phyloP scores from a whole-genome alignment of 2,888 invertebrate genomes.

The Camptogramma bilineatum region DNA sequence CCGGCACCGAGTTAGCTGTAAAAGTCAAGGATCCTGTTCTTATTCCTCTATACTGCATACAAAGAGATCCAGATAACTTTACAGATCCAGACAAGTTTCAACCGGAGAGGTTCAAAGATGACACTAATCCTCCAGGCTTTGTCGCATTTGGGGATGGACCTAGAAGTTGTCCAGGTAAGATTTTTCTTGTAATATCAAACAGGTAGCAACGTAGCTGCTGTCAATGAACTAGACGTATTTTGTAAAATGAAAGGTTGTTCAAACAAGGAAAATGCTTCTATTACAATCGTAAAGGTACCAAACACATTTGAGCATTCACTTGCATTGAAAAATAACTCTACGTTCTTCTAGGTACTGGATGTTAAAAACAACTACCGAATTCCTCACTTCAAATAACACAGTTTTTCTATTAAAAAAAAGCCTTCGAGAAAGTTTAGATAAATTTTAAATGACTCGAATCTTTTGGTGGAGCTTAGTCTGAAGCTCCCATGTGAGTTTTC shows the following conservation, averaged over 20 bases:
- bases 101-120: slow-evolving; percentile 71
- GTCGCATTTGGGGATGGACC: slow-evolving; percentile 79
- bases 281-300: neutral
- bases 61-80: slow-evolving; percentile 71
- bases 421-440: no score
- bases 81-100: slow-evolving; percentile 75
- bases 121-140: slow-evolving; percentile 68
- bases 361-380: no score
- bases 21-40: slow-evolving; percentile 70
- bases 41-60: slow-evolving; percentile 75
- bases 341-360: no score
- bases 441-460: no score
- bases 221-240: slow-evolving; percentile 20
- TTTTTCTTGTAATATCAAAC: slow-evolving; percentile 6
- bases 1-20: slow-evolving; percentile 62
- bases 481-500: no score
- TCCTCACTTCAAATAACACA: no score
- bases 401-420: no score
- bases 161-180: slow-evolving; percentile 76
- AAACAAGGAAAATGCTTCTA: slow-evolving; percentile 19
- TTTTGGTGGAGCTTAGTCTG: no score
- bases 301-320: slow-evolving; percentile 1
- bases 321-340: neutral
- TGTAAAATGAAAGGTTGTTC: slow-evolving; percentile 15
- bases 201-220: neutral